phyloP scores from a whole-genome alignment of 1,140 invertebrate genomes.

The Drosophila malerkotliana region DNA sequence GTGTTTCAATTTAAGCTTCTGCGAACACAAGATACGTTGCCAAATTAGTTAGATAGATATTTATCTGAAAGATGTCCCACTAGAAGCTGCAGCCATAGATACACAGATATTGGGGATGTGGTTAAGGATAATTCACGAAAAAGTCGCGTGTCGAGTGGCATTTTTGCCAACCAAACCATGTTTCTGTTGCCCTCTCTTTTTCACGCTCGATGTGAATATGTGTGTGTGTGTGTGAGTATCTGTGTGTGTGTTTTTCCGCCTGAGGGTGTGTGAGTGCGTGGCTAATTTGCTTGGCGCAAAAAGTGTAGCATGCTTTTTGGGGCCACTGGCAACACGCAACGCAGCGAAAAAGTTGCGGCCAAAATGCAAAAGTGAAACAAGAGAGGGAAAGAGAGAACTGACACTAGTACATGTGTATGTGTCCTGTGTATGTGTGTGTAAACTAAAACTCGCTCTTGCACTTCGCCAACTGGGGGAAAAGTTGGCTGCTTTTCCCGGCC shows the following conservation, averaged over 20 bases:
- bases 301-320: constrained; percentile 56
- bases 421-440: constrained; percentile 11
- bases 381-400: neutral
- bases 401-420: neutral
- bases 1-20: neutral
- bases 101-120: constrained; percentile 1
- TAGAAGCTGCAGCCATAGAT: constrained; percentile 12
- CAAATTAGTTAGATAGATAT: constrained; percentile 11
- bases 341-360: constrained; percentile 44
- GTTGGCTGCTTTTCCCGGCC: constrained; percentile 45
- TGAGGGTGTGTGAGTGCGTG: constrained; percentile 35
- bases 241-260: neutral
- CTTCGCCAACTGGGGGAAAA: constrained; percentile 43
- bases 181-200: neutral
- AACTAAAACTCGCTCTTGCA: constrained; percentile 57
- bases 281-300: constrained; percentile 53
- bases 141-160: constrained; percentile 26
- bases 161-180: neutral
- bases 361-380: constrained; percentile 49
- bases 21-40: neutral
- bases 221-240: neutral
- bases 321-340: constrained; percentile 54
- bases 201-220: constrained; percentile 8
- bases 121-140: constrained; percentile 22
- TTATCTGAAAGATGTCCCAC: constrained; percentile 11